A percentile compares a stretch with the other conserved stretches of the same genome.
phyloP scores from a whole-genome alignment of 1,140 invertebrate species.

The Drosophila setifemur region DNA sequence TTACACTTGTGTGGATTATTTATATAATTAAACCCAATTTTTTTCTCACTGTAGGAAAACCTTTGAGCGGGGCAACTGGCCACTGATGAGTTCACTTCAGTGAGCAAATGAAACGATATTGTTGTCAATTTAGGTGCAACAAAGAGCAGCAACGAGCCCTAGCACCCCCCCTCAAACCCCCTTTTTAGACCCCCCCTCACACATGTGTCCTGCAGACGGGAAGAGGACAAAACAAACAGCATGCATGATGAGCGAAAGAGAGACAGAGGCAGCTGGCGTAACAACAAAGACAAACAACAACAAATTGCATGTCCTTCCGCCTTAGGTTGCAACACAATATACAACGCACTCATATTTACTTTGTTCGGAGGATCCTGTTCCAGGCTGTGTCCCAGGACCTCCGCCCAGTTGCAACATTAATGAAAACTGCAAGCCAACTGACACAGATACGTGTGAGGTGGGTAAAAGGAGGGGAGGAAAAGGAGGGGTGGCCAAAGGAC shows the following conservation, averaged over 20 bases:
- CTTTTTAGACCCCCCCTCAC: not conserved
- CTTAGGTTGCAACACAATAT: slow-evolving; percentile 72
- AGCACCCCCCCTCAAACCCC: not conserved
- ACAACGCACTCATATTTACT: slow-evolving; percentile 78
- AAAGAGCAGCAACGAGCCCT: slow-evolving; percentile 62
- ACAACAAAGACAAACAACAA: slow-evolving; percentile 73
- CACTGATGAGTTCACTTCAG: slow-evolving; percentile 79
- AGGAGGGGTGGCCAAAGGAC: slow-evolving; percentile 13
- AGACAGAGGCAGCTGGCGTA: slow-evolving; percentile 7
- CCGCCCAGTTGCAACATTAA: slow-evolving; percentile 53
- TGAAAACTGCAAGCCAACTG: slow-evolving; percentile 72
- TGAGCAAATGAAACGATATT: slow-evolving; percentile 80
- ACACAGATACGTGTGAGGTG: slow-evolving; percentile 34
- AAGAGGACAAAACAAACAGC: slow-evolving; percentile 75
- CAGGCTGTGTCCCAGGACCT: not conserved
- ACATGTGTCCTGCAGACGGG: slow-evolving; percentile 21
- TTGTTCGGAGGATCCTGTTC: slow-evolving; percentile 35
- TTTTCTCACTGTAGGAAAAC: too few species aligned
- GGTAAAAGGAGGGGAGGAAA: not conserved
- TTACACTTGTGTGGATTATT: too few species aligned
- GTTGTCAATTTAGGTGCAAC: slow-evolving; percentile 80
- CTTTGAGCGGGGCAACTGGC: slow-evolving; percentile 1
- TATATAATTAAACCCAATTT: too few species aligned
- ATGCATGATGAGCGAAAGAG: slow-evolving; percentile 46
- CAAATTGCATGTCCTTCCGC: slow-evolving; percentile 79